Evolutionary conservation across 2,888 invertebrate species (phyloP).

Genomic region (Hymenopus coronatus): DNA sequence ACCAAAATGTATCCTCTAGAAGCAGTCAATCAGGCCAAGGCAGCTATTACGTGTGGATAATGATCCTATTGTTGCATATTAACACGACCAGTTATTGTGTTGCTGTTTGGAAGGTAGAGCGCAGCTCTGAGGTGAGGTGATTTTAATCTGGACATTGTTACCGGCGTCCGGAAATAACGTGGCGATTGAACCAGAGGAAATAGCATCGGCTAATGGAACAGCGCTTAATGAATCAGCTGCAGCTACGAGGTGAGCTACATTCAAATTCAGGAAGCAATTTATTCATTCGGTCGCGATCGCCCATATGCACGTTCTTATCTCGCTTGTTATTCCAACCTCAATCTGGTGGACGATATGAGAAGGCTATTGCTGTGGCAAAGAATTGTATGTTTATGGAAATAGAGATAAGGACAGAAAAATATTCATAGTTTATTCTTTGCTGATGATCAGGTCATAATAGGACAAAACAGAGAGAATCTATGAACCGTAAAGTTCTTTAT

Average conservation of each 20-base stretch:
- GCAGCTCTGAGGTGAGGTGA: neutral
- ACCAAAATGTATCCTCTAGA: neutral
- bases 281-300: neutral
- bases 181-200: neutral
- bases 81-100: neutral
- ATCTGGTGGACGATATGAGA: neutral
- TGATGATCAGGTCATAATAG: no score
- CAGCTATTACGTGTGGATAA: neutral
- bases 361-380: neutral
- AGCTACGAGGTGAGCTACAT: neutral
- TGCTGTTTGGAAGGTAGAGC: neutral
- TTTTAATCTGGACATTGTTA: neutral
- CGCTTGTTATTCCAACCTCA: neutral
- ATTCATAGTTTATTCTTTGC: no score
- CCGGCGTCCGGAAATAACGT: neutral
- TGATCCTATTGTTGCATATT: neutral
- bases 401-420: no score
- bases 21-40: neutral
- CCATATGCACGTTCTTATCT: neutral
- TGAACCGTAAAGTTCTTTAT: no score
- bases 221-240: neutral
- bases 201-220: neutral
- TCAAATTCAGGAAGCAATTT: neutral
- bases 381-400: no score
- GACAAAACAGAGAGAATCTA: no score